phyloP scores from a whole-genome alignment of 2,797 vertebrate genomes.

The Spinus pinus region DNA sequence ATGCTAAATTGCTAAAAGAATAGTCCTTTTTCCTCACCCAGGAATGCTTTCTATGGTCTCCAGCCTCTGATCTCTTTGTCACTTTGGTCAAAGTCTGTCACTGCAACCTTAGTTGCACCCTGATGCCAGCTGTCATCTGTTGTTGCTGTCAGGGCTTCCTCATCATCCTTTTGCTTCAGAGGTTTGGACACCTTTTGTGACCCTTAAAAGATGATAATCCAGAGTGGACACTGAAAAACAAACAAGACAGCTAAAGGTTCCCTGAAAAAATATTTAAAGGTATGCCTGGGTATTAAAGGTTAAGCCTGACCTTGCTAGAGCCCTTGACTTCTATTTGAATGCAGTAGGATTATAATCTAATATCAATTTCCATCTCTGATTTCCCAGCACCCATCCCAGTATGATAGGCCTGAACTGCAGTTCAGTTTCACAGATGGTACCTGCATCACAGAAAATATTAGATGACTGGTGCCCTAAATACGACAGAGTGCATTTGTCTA shows the following conservation, averaged over 20 bases:
- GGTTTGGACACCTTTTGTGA: neutral
- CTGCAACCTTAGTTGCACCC: neutral
- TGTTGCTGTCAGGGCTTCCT: neutral
- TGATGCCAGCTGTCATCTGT: neutral
- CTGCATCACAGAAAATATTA: constrained; percentile 16
- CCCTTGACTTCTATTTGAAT: neutral
- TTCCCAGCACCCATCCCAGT: neutral
- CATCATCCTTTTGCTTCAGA: neutral
- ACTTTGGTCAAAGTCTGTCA: neutral
- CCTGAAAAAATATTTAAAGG: neutral
- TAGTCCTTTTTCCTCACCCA: neutral
- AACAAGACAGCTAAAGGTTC: neutral
- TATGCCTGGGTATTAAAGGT: neutral
- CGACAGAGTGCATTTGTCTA: neutral
- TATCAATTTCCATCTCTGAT: constrained; percentile 3
- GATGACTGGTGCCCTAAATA: constrained; percentile 44
- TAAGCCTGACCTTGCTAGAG: constrained; percentile 6
- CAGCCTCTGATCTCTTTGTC: neutral
- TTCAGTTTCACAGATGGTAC: constrained; percentile 46
- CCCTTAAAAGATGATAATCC: neutral
- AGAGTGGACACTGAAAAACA: neutral
- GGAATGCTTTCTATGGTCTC: neutral
- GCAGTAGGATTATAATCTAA: constrained; percentile 4
- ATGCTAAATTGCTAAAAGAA: neutral
- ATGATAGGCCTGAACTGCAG: constrained; percentile 2